A percentile compares a stretch with the other conserved stretches of the same genome.
Conservation (phyloP, 2,888 invertebrate genomes). For the Pachymerium ferrugineum region DNA sequence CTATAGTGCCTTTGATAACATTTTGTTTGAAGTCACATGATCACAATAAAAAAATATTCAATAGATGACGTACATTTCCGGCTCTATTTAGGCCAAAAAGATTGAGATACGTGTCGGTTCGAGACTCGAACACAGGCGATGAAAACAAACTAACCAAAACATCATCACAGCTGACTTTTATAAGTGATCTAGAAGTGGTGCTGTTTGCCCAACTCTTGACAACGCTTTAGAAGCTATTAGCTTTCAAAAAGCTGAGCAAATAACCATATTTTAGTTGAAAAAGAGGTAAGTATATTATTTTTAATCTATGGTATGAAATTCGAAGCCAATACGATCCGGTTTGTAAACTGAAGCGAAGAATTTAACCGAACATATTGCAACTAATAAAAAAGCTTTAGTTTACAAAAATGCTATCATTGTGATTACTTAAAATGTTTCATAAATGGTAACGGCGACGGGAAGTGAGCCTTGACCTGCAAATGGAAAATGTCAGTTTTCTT, state of each 20-base stretch:
- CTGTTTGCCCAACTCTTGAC: too few species aligned
- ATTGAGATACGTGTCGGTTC: not conserved
- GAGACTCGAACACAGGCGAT: not conserved
- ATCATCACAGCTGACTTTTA: not conserved
- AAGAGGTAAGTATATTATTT: too few species aligned
- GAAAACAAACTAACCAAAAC: not conserved
- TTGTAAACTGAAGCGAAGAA: too few species aligned
- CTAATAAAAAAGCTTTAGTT: not conserved
- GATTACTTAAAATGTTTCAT: not conserved
- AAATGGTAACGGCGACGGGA: too few species aligned
- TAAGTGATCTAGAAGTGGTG: too few species aligned
- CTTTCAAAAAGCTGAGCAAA: not conserved
- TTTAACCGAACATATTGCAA: not conserved
- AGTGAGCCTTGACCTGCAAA: not conserved
- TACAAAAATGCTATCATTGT: not conserved
- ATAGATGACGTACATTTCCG: not conserved
- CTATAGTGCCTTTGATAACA: too few species aligned
- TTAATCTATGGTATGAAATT: too few species aligned
- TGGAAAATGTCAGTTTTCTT: not conserved
- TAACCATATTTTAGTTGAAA: not conserved
- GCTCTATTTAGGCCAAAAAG: not conserved
- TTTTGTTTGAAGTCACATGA: too few species aligned
- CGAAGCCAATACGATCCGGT: too few species aligned
- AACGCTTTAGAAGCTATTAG: too few species aligned
- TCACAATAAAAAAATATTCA: too few species aligned